Evolutionary conservation across 2,797 vertebrate species (phyloP).

Genomic region (Takifugu ocellatus): DNA sequence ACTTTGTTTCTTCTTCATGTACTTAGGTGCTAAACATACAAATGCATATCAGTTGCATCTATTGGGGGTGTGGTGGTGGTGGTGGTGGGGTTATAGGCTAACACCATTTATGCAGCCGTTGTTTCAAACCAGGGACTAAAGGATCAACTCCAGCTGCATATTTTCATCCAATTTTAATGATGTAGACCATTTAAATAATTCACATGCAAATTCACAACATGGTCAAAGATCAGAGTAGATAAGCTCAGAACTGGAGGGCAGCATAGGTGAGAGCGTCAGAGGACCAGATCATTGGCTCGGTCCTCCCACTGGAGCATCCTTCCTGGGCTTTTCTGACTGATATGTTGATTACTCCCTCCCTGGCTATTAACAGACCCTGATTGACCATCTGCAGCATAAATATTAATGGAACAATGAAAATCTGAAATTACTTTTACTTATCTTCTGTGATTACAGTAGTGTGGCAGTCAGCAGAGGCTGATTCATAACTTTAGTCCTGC

Average conservation of each 20-base stretch:
- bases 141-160: not conserved
- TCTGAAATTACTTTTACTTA: conserved; percentile 55
- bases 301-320: conserved; percentile 31
- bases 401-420: conserved; percentile 73
- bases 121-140: not conserved
- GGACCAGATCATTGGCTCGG: conserved; percentile 10
- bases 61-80: not conserved
- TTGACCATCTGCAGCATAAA: conserved; percentile 66
- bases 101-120: not conserved
- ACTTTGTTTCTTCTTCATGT: no score
- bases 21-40: no score
- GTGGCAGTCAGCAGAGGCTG: conserved; percentile 15
- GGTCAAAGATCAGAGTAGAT: conserved; percentile 55
- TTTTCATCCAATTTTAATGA: conserved; percentile 28
- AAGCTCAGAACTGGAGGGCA: conserved; percentile 15
- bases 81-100: no score
- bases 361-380: conserved; percentile 63
- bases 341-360: conserved; percentile 77
- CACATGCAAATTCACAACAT: conserved; percentile 50
- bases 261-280: conserved; percentile 18
- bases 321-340: conserved; percentile 47
- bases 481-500: conserved; percentile 14
- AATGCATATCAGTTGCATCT: no score
- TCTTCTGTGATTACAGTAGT: conserved; percentile 13
- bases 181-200: conserved; percentile 57